Base-by-base conservation (phyloP, 2,797 vertebrate genomes). In the Danio aesculapii region DNA sequence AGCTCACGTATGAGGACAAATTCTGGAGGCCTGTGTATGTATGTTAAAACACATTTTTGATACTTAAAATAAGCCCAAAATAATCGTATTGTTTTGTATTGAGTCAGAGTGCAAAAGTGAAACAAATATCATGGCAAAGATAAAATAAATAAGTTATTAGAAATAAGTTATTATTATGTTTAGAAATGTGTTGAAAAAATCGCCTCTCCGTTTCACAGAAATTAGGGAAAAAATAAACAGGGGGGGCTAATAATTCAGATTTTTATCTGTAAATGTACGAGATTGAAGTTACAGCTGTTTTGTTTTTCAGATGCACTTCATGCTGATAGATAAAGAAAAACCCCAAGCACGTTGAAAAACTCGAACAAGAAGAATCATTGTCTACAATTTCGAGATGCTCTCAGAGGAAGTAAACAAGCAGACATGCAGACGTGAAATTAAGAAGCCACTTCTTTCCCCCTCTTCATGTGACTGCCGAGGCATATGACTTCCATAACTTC, bases 401-500 rank as follows among this genome's bases (percentile, higher is more conserved):
- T 80, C 59, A n/a, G 21, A 75, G 82, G 82, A 84, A 68, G 84
- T 83, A 87, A 88, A 89, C 86, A 88, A 74, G 84, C 74, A 76
- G 84, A 85, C 77, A 77, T 44, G 78, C 72, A 85, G 85, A 86
- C 73, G 39, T 78, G 77, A 86, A 84, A 87, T 86, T 83, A 84
- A 85, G 81, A 81, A 66, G 63, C 70, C 64, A 64, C 79, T 55
- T 84, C 79, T 63, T 84, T 81, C 66, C 70, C 77, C 75, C 55
- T 75, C 78, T 81, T 79, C 88, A 86, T 87, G 87, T 88, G 88
- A 88, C 63, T 53, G 71, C 80, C 71, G 68, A 81, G 84, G 87
- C 67, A 70, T 84, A 86, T 87, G 86, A 89, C 89, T 92, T 89
- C 84, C 85, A 89, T 79, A 84, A 85, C 84, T 84, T 81, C 78